Evolutionary conservation across 2,888 invertebrate genomes (phyloP), one percentile per base, ranked within the genome.

Genomic region (Dryobotodes eremita): DNA sequence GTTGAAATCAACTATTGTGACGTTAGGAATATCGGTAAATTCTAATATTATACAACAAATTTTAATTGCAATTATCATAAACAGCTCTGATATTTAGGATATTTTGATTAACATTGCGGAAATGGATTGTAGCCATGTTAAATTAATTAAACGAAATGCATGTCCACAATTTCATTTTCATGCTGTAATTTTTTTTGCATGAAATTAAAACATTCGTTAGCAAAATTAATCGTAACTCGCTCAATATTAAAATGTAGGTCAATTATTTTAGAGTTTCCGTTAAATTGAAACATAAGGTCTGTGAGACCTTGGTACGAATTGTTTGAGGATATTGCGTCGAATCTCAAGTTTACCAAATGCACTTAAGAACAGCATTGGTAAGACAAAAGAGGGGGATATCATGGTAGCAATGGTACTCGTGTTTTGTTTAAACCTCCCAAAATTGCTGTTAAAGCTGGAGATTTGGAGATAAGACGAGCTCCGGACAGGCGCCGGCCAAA

Each of bases 381-480:
- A 78, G 72, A 71, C 68, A 75, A 77, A 76, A 79, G 46, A 71
- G 53, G 36, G 62, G 13, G 23, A 65, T 62, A 50, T 53, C n/a
- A 55, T 13, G 26, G 26, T 42, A 46, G 57, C 13, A 86, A 71
- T 80, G n/a, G 72, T 68, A 31, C 88, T 85, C 59, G 57, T 86
- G 57, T 73, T 77, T 77, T 62, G 59, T 76, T 69, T 79, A 82
- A 86, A 88, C 77, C 86, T 82, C 82, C 86, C 66, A 69, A 88
- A 82, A 82, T 80, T 82, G 71, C 70, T 80, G 68, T 73, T 80
- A 80, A 86, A 86, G 79, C 71, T 74, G 55, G 55, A 77, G 82
- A 89, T 89, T 86, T 68, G 71, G 23, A 74, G 86, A 86, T 86
- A 89, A 88, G 76, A 71, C 82, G 62, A 65, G 50, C 73, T 72